phyloP scores from a whole-genome alignment of 2,113 vertebrate species.

The Coryphaenoides rupestris region DNA sequence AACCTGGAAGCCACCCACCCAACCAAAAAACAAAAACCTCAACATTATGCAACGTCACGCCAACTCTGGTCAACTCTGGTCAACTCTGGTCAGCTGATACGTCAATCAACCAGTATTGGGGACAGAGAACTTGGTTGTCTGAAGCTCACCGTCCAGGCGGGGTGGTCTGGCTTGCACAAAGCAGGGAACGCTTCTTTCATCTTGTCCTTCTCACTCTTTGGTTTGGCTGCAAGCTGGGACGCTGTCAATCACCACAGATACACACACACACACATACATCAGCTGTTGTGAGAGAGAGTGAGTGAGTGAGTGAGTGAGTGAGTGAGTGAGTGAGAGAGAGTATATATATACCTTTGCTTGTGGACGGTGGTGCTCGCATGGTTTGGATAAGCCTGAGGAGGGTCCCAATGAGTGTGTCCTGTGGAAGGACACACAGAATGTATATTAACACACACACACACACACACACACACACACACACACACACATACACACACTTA shows the following conservation, averaged over 20 bases:
- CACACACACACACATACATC: background rate
- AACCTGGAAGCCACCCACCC: slow-evolving; percentile 30
- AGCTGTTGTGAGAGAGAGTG: background rate
- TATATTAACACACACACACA: background rate
- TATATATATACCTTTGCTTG: slow-evolving; percentile 80
- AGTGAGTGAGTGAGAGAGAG: too few species aligned
- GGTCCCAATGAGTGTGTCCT: slow-evolving; percentile 88
- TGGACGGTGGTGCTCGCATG: slow-evolving; percentile 79
- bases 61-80: too few species aligned
- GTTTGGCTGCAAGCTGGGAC: slow-evolving; percentile 61
- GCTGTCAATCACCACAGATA: slow-evolving; percentile 4
- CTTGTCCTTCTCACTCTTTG: slow-evolving; percentile 80
- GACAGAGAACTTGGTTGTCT: too few species aligned
- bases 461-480: slow-evolving; percentile 1
- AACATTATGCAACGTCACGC: too few species aligned
- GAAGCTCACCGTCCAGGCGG: slow-evolving; percentile 71
- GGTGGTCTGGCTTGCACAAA: slow-evolving; percentile 85
- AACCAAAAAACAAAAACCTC: too few species aligned
- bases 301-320: background rate
- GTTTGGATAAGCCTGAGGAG: slow-evolving; percentile 87
- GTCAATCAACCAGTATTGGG: too few species aligned
- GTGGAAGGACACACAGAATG: background rate
- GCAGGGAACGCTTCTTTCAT: slow-evolving; percentile 87
- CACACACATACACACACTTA: slow-evolving; percentile 49
- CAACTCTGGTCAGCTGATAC: too few species aligned